A percentile compares a stretch with the other conserved stretches of the same genome.
Evolutionary conservation across 1,140 invertebrate genomes (phyloP).

Genomic region (Trichogramma pretiosum): DNA sequence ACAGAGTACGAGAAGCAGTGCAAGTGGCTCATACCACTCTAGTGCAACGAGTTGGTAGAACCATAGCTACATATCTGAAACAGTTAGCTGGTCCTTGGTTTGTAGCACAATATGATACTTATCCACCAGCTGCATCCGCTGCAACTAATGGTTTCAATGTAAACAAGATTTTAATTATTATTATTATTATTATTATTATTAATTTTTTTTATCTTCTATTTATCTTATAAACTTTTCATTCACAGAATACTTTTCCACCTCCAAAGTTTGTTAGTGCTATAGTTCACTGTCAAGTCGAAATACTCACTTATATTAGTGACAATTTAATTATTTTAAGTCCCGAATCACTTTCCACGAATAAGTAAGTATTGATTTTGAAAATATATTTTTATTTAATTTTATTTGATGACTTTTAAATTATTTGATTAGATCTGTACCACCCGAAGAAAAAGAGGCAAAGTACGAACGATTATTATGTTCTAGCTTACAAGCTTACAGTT

Average conservation of each 20-base stretch:
- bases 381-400: slow-evolving; percentile 1
- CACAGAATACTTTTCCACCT: slow-evolving; percentile 59
- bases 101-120: slow-evolving; percentile 70
- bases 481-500: slow-evolving; percentile 57
- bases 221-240: slow-evolving; percentile 22
- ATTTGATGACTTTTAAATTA: neutral
- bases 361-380: slow-evolving; percentile 23
- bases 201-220: neutral
- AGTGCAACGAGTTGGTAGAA: slow-evolving; percentile 57
- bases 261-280: slow-evolving; percentile 64
- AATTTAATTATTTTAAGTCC: slow-evolving; percentile 62
- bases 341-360: slow-evolving; percentile 39
- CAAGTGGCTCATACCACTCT: slow-evolving; percentile 62
- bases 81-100: slow-evolving; percentile 67
- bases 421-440: slow-evolving; percentile 37
- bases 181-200: neutral
- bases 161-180: slow-evolving; percentile 15
- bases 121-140: slow-evolving; percentile 66
- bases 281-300: slow-evolving; percentile 66
- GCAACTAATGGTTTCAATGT: slow-evolving; percentile 63
- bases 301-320: slow-evolving; percentile 61
- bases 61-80: slow-evolving; percentile 70
- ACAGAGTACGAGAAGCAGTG: slow-evolving; percentile 67
- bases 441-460: slow-evolving; percentile 66
- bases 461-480: slow-evolving; percentile 60